Conservation (phyloP, 2,113 vertebrate species). For the Deroptyus accipitrinus region DNA sequence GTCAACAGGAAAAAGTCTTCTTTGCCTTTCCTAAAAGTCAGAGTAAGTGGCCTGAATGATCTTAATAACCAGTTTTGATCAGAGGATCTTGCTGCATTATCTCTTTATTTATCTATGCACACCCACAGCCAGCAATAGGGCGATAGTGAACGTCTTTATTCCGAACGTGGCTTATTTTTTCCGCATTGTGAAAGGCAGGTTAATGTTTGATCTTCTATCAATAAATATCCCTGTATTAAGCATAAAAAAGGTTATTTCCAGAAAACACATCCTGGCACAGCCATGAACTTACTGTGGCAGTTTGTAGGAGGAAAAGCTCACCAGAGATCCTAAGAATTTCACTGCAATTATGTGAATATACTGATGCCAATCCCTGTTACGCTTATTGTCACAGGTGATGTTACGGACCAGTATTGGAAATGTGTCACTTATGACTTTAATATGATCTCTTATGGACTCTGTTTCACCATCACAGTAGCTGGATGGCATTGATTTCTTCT, state of each 20-base stretch:
- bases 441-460: not conserved
- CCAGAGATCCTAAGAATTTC: not conserved
- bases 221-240: not conserved
- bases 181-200: not conserved
- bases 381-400: not conserved
- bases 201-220: constrained; percentile 52
- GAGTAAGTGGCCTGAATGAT: not conserved
- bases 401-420: not conserved
- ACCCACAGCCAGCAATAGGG: not conserved
- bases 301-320: not conserved
- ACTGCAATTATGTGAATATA: not conserved
- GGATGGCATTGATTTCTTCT: constrained; percentile 31
- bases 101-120: not conserved
- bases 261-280: not conserved
- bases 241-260: not conserved
- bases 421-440: not conserved
- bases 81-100: not conserved
- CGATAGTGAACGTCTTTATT: not conserved
- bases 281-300: not conserved
- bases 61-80: not conserved
- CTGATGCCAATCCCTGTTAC: not conserved
- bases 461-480: not conserved
- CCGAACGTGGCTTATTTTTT: not conserved
- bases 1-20: not conserved
- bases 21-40: not conserved